phyloP scores from a whole-genome alignment of 2,888 invertebrate genomes.

The Drosophila multiciliata region DNA sequence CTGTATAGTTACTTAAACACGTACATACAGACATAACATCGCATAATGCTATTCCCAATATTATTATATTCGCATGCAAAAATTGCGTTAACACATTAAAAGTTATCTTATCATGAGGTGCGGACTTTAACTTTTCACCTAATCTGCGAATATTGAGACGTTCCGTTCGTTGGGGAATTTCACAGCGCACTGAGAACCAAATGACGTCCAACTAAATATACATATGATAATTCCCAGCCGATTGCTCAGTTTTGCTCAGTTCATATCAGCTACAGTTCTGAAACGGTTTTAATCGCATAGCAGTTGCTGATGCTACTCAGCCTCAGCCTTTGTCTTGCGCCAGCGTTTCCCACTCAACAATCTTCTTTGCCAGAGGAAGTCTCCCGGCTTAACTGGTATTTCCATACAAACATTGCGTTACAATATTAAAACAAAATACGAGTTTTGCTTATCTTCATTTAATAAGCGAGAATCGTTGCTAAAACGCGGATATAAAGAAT shows the following conservation, averaged over 20 bases:
- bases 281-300: neutral
- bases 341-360: neutral
- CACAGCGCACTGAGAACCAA: neutral
- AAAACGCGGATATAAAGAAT: neutral
- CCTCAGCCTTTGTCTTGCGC: neutral
- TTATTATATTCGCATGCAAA: slow-evolving; percentile 16
- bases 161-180: neutral
- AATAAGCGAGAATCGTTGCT: neutral
- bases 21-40: slow-evolving; percentile 14
- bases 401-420: neutral
- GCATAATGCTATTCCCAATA: slow-evolving; percentile 20
- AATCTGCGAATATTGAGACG: slow-evolving; percentile 30
- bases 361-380: neutral
- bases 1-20: slow-evolving; percentile 53
- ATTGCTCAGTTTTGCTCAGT: neutral
- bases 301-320: neutral
- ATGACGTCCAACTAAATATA: neutral
- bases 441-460: neutral
- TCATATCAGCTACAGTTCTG: neutral
- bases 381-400: neutral
- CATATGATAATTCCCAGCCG: neutral
- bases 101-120: slow-evolving; percentile 47
- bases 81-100: slow-evolving; percentile 58
- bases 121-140: slow-evolving; percentile 40
- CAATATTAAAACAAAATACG: neutral